These are phyloP conservation scores for Potamilus streckersoni DNA, from an alignment of 1,140 invertebrate genomes.

Conservation along the genomic window DNA sequence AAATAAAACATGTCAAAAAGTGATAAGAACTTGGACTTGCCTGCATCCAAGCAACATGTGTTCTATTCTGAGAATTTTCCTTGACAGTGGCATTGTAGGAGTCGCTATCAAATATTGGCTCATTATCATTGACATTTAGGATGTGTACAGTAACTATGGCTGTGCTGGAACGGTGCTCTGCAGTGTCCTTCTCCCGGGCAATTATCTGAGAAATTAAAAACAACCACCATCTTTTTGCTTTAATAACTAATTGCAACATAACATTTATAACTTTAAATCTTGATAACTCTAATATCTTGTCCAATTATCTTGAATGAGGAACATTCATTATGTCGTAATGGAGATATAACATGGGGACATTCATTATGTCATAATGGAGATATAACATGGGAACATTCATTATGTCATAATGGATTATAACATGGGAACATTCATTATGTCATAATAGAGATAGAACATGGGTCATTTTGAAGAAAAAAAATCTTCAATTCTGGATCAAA, in stretches of 20 bases:
- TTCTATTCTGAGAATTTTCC: conserved; percentile 6
- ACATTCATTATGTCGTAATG: background rate
- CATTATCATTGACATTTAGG: conserved; percentile 34
- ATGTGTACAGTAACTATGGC: conserved; percentile 25
- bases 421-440: background rate
- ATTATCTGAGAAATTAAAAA: conserved; percentile 72
- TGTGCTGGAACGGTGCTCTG: conserved; percentile 79
- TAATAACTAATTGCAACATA: too few species aligned
- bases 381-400: background rate
- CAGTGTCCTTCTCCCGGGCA: conserved; percentile 83
- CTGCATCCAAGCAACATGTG: too few species aligned
- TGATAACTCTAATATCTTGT: background rate
- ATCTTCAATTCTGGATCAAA: too few species aligned
- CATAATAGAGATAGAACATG: background rate
- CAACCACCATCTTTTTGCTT: too few species aligned
- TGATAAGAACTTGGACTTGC: too few species aligned
- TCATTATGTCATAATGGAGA: background rate
- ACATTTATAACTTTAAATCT: too few species aligned
- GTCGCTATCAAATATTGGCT: conserved; percentile 21
- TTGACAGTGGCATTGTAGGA: background rate
- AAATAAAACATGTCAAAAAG: too few species aligned
- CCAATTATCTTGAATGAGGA: background rate
- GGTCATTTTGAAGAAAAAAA: too few species aligned
- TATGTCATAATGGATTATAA: background rate
- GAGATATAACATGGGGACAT: background rate